These are phyloP conservation scores for Sphaeramia orbicularis DNA, from an alignment of 2,797 vertebrate species.

Conservation along the genomic window DNA sequence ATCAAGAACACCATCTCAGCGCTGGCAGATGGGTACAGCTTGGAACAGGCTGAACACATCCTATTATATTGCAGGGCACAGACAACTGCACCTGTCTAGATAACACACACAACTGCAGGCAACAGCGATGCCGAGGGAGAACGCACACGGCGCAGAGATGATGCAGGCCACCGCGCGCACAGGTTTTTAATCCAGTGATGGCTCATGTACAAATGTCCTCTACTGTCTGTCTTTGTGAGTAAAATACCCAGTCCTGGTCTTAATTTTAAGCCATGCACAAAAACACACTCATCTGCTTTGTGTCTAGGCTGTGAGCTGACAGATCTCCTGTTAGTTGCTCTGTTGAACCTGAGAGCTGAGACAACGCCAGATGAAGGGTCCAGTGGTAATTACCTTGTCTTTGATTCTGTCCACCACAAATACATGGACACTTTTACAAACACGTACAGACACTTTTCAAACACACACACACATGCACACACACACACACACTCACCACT, in stretches of 20 bases:
- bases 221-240: conserved; percentile 4
- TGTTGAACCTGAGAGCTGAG: conserved; percentile 54
- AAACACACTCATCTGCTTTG: conserved; percentile 19
- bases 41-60: conserved; percentile 59
- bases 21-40: conserved; percentile 46
- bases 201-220: conserved; percentile 22
- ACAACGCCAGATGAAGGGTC: conserved; percentile 53
- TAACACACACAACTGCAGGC: conserved; percentile 57
- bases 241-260: neutral
- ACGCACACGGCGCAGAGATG: conserved; percentile 16
- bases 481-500: conserved; percentile 26
- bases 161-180: neutral
- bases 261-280: neutral
- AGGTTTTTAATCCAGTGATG: conserved; percentile 26
- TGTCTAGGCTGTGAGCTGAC: conserved; percentile 22
- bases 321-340: conserved; percentile 52
- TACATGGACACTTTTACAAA: conserved; percentile 6
- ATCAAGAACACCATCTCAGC: conserved; percentile 68
- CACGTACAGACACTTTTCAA: neutral
- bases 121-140: neutral
- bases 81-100: conserved; percentile 75
- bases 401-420: conserved; percentile 6
- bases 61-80: conserved; percentile 58
- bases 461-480: neutral
- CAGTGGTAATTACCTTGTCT: conserved; percentile 62